A percentile compares a stretch with the other conserved stretches of the same genome.
phyloP scores from a whole-genome alignment of 1,140 invertebrate species.

The Branchinecta lynchi region DNA sequence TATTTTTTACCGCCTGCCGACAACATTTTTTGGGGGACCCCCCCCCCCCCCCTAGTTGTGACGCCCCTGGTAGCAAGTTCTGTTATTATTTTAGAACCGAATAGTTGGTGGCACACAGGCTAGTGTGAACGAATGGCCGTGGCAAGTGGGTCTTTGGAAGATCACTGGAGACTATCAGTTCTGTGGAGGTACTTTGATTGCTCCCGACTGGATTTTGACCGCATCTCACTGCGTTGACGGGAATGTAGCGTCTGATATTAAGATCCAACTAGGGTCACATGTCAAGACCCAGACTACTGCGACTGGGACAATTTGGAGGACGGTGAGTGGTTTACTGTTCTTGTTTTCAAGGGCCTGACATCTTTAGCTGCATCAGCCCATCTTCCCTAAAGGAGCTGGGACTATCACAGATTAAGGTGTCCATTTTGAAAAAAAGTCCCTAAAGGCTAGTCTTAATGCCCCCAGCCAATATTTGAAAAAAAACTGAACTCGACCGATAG shows the following conservation, averaged over 20 bases:
- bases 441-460: too few relatives aligned
- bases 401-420: too few relatives aligned
- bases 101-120: constrained; percentile 16
- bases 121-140: constrained; percentile 19
- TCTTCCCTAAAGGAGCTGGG: too few relatives aligned
- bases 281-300: constrained; percentile 12
- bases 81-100: constrained; percentile 14
- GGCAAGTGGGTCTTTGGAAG: constrained; percentile 17
- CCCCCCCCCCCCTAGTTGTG: too few relatives aligned
- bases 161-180: constrained; percentile 23
- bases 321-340: neutral
- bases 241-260: constrained; percentile 17
- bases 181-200: constrained; percentile 35
- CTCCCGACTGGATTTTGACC: constrained; percentile 32
- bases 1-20: too few relatives aligned
- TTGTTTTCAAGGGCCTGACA: too few relatives aligned
- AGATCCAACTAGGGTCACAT: constrained; percentile 11
- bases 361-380: too few relatives aligned
- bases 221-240: constrained; percentile 31
- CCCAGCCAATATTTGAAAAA: too few relatives aligned
- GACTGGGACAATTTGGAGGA: neutral
- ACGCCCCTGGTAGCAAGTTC: too few relatives aligned
- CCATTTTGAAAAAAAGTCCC: too few relatives aligned
- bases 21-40: too few relatives aligned
- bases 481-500: too few relatives aligned